Percentiles rank a stretch among this genome's conserved stretches.
These are phyloP conservation scores for Lampris megalopsis DNA, from an alignment of 2,113 vertebrate species.

Conservation along the genomic window DNA sequence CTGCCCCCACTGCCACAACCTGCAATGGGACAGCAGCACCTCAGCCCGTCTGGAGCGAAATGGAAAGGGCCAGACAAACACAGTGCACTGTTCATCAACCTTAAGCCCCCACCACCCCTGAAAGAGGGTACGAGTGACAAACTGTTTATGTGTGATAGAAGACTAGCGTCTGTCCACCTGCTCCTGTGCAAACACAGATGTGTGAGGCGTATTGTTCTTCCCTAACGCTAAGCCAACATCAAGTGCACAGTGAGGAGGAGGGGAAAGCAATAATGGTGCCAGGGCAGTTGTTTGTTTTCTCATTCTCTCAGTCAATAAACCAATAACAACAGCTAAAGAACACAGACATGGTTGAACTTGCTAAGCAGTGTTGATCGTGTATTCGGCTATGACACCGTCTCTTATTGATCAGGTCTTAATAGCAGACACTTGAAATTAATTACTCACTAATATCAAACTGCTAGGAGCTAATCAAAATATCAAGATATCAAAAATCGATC, in stretches of 20 bases:
- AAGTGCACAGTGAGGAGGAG: background rate
- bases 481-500: too few species aligned
- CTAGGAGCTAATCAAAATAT: too few species aligned
- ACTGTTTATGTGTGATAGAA: constrained; percentile 22
- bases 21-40: constrained; percentile 27
- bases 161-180: constrained; percentile 47
- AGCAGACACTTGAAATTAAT: background rate
- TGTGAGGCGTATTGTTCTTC: constrained; percentile 23
- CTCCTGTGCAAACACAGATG: constrained; percentile 57
- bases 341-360: constrained; percentile 52
- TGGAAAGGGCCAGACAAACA: constrained; percentile 55
- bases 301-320: constrained; percentile 59
- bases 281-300: constrained; percentile 57
- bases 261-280: constrained; percentile 43
- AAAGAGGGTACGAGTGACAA: constrained; percentile 15
- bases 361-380: constrained; percentile 31
- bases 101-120: constrained; percentile 21
- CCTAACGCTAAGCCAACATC: background rate
- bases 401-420: background rate
- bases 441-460: background rate
- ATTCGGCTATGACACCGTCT: background rate
- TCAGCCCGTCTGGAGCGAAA: constrained; percentile 43
- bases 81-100: constrained; percentile 38
- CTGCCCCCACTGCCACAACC: constrained; percentile 37
- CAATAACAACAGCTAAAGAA: constrained; percentile 50